These are phyloP conservation scores for Penaeus indicus DNA, from an alignment of 1,140 invertebrate species.

Conservation along the genomic window DNA sequence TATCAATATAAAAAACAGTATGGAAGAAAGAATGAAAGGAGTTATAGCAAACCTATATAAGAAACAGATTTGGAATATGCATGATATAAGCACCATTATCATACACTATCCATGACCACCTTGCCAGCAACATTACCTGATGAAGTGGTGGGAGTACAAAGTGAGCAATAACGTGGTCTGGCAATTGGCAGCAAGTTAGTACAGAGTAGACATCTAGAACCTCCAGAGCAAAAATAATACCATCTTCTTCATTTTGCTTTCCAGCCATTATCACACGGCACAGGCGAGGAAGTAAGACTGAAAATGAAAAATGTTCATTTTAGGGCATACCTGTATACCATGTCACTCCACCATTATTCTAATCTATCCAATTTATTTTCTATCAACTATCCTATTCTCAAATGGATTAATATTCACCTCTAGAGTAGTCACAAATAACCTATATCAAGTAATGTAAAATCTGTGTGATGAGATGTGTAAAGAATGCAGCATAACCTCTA, in stretches of 20 bases:
- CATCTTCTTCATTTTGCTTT: slow-evolving; percentile 73
- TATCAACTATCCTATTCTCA: too few species aligned
- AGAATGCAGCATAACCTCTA: too few species aligned
- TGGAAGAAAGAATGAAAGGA: background rate
- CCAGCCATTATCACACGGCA: slow-evolving; percentile 74
- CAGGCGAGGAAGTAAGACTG: slow-evolving; percentile 78
- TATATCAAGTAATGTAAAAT: too few species aligned
- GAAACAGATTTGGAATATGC: background rate
- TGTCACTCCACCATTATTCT: too few species aligned
- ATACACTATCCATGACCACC: background rate
- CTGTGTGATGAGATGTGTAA: too few species aligned
- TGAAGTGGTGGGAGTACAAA: slow-evolving; percentile 61
- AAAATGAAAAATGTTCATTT: slow-evolving; percentile 67
- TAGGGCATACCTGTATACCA: background rate
- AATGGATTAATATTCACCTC: too few species aligned
- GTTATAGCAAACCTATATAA: background rate
- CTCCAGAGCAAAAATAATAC: slow-evolving; percentile 75
- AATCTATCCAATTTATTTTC: too few species aligned
- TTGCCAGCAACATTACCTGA: slow-evolving; percentile 36
- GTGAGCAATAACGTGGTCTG: slow-evolving; percentile 67
- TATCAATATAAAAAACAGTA: too few species aligned
- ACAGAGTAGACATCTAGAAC: slow-evolving; percentile 79
- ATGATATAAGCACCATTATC: background rate
- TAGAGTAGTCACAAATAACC: too few species aligned
- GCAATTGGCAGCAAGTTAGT: slow-evolving; percentile 76